Base-by-base conservation (phyloP, 92 coral and sea anemone species). In the Zoanthus sociatus region DNA sequence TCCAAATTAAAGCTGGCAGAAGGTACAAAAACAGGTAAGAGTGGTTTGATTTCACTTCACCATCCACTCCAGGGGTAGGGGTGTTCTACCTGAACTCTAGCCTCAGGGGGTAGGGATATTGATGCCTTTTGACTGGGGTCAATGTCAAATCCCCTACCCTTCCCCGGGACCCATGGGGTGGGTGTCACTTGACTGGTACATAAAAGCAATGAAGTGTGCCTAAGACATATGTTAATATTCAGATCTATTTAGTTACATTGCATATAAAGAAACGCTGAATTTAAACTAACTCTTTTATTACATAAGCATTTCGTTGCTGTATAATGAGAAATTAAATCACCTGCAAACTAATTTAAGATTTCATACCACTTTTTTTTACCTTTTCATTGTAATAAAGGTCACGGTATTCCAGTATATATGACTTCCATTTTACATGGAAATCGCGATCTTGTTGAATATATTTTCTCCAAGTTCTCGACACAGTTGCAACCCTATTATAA, bases 71-170 rank as follows among this genome's bases (percentile, higher is more conserved):
- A 47, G 77, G 82, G 79, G 76, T 73, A 73, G 83, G 76, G 83
- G 84, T 18, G 37, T 86, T 76, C 58, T 76, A 55, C 58, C 63
- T 55, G 55, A 75, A 67, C 18, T 2, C 55, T 66, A 63, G 32
- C 76, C 77, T 17, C 21, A 47, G 77, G 82, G 82, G 70, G 88
- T 84, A 73, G 82, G 71, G 82, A 72, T 44, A 50, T 74, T 73
- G 82, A 84, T 73, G 79, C 50, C 71, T 84, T 77, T 77, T 64
- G 78, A 47, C 71, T 30, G 42, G 90, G 71, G 77, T 20, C 68
- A 12, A 45, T 68, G 67, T 18, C 83, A 70, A 70, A 70, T 70
- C 74, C 15, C 74, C 74, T 9, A 70, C 74, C 42, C 74, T 70
- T 70, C 74, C 47, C 74, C 74, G 44, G 74, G 74, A 70, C 74